Evolutionary conservation across 2,888 invertebrate species (phyloP).

Genomic region (Notocelia uddmanniana): DNA sequence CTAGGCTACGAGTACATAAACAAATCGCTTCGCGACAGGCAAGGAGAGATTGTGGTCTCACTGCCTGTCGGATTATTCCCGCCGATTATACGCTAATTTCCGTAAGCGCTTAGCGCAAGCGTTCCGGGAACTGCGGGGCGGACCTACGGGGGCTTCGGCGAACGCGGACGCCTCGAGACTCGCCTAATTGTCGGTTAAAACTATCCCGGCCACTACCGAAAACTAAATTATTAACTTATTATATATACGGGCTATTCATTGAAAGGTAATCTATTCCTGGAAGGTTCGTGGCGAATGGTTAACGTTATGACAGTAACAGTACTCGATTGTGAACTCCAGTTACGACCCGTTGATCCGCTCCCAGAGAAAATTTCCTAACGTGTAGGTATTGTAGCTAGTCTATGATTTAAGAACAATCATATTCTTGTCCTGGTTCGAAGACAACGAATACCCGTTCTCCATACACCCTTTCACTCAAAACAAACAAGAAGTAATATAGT

Average conservation of each 20-base stretch:
- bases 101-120: constrained; percentile 36
- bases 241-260: constrained; percentile 26
- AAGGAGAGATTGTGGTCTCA: constrained; percentile 14
- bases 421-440: constrained; percentile 7
- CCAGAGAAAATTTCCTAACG: neutral
- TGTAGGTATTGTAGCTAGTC: neutral
- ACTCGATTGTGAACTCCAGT: neutral
- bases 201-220: constrained; percentile 33
- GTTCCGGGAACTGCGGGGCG: constrained; percentile 25
- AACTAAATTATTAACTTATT: constrained; percentile 42
- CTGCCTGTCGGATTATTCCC: constrained; percentile 39
- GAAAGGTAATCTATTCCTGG: constrained; percentile 22
- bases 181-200: constrained; percentile 41
- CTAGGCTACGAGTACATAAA: constrained; percentile 6
- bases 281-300: constrained; percentile 5
- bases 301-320: constrained; percentile 2
- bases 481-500: constrained; percentile 49
- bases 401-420: constrained; percentile 7
- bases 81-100: constrained; percentile 46
- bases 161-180: constrained; percentile 32
- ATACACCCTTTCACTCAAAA: constrained; percentile 19
- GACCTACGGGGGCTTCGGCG: constrained; percentile 28
- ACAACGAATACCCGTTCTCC: constrained; percentile 23
- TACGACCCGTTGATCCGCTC: neutral
- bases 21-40: constrained; percentile 12